Evolutionary conservation across 2,888 invertebrate species (phyloP), one percentile per base, ranked within the genome.

Genomic region (Druceiella hillmani): DNA sequence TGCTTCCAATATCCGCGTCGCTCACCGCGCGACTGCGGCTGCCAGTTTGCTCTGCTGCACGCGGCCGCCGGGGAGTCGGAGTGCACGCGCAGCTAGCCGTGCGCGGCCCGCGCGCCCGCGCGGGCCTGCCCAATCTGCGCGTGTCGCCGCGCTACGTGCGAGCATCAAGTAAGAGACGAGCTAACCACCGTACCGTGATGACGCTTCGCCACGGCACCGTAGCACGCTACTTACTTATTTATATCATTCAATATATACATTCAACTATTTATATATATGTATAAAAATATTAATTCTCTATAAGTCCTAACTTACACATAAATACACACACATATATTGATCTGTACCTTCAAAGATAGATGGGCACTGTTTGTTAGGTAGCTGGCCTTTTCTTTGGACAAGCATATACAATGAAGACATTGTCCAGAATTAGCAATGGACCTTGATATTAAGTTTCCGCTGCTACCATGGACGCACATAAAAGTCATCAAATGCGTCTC

Each of bases 11-110:
- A 84, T 67, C 83, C 85, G 52, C 77, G 85, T 56, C 78, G 84
- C 62, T 75, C 79, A 63, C 78, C 82, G 52, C 82, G 88, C 62
- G 89, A 89, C 67, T 89, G 89, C 65, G 87, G 87, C 70, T 89
- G 89, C 76, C 87, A 89, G 70, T 89, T 89, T 72, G 88, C 88
- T 57, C 76, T 89, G 60, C 81, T 89, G 60, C 89, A 89, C 74
- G 83, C 88, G 61, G 89, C 81, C 54, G 84, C 82, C 60, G 81
- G 80, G 66, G 77, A 71, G 40, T 59, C 59, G 36, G 31, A 52
- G 57, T 52, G 52, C 63, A 63, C 30, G 58, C 72, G 58, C 75
- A 78, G 78, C 77, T 78, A 70, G 69, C 69, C 66, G 64, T 64
- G 61, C 52, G 64, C 62, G 32, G 69, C 68, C 67, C 69, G 69